Evolutionary conservation across 2,888 invertebrate species (phyloP), one percentile per base, ranked within the genome.

Genomic region (Orthonychiurus folsomi): DNA sequence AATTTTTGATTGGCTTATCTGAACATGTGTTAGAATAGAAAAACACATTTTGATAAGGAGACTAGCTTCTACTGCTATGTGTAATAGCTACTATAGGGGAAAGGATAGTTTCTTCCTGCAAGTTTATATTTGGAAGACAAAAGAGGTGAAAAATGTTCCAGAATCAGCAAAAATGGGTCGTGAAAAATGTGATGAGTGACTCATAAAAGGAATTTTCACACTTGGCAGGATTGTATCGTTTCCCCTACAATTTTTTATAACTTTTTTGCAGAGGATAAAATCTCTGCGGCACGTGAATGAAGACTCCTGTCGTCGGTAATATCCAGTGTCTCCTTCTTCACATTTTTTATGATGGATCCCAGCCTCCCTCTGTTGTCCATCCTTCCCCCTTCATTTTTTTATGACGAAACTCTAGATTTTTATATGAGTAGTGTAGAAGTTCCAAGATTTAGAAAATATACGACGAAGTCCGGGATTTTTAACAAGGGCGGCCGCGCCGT

Each of bases 151-250:
- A 50, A 47, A 47, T 61, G 25, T 56, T 50, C 26, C 25, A 50
- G 58, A 58, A 27, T 57, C 57, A 57, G 62, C 57, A 62, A 53
- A 59, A 62, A 57, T 62, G 62, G 62, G 53, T 23, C 47, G 62
- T 62, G 37, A 57, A 62, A 58, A 62, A 61, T 57, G 58, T 53
- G 57, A 58, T 62, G 62, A 62, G 57, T 9, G 53, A 20, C 37
- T 58, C 54, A 52, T 62, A 62, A 62, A 62, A 52, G 47, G 54
- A 50, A 50, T 9, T 24, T 21, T 25, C 57, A 57, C 57, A n/a
- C 47, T 20, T 57, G 20, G 50, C 9, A 48, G 57, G 28, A 28
- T n/a, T 15, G 28, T 21, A 12, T 12, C 21, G 47, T 21, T 58
- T 56, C 18, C 56, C 27, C 56, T 18, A 5, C 26, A 25, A 56